Evolutionary conservation across 2,888 invertebrate genomes (phyloP), one percentile per base, ranked within the genome.

Genomic region (Epiperipatus broadwayi): DNA sequence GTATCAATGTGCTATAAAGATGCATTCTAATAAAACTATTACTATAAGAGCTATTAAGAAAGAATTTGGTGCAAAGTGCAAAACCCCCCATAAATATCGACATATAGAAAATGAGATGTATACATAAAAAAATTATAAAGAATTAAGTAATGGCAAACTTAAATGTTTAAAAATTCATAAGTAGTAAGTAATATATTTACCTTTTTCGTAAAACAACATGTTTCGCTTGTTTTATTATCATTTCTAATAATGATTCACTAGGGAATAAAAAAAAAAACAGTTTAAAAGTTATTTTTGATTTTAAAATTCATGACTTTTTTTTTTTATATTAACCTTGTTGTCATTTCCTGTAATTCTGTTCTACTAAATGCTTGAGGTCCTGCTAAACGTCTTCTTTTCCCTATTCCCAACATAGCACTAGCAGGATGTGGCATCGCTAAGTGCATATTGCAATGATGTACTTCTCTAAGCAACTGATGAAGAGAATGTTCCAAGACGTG

Each of bases 401-500:
- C 81, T n/a, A 87, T 79, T 0, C 91, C 91, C 12, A 91, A 67
- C 1, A 85, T 83, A 1, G 85, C 87, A 21, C 87, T 85, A 18
- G 85, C 78, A 3, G 91, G 91, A 67, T 89, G 89, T 1, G 91
- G 89, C 63, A 87, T 79, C 4, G 87, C 83, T 60, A 84, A 81
- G 62, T 84, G 83, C 4, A 84, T 79, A 60, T 87, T 84, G 52
- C 78, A 75, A 57, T 83, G 78, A 60, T 91, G 91, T 8, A 85
- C 79, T 52, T 89, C 85, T 15, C 91, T 69, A 40, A 93, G 64
- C 41, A 93, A 62, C 59, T 93, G 93, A 61, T 93, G 91, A 41
- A 93, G 62, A 0, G 89, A 89, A 57, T 93, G 93, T 56, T 93
- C 91, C 46, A 93, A 60, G n/a, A 93, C 91, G 55, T 87, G 87